A percentile compares a stretch with the other conserved stretches of the same genome.
phyloP scores from a whole-genome alignment of 2,888 invertebrate species.

The Venustoraphidia nigricollis region DNA sequence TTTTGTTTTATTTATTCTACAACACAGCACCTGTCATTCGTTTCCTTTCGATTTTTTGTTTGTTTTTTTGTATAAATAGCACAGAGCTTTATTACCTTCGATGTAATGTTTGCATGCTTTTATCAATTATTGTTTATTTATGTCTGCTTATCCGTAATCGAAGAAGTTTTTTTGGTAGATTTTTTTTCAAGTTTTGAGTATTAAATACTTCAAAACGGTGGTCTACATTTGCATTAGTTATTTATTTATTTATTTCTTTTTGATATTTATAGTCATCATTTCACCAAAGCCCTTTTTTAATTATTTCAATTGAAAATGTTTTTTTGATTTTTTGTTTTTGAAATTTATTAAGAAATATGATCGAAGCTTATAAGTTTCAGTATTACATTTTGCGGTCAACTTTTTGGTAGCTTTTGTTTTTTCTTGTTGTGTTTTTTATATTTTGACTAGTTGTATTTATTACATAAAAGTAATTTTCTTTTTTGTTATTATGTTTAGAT shows the following conservation, averaged over 20 bases:
- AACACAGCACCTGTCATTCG: background rate
- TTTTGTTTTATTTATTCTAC: slow-evolving; percentile 7
- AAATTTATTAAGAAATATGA: no score
- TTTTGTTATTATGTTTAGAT: slow-evolving; percentile 7
- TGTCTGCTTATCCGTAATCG: no score
- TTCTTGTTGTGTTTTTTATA: background rate
- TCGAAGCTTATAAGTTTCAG: no score
- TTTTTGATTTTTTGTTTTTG: background rate
- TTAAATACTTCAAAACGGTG: no score
- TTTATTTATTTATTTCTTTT: no score
- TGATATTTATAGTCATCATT: no score
- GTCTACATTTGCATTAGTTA: no score
- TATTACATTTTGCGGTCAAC: no score
- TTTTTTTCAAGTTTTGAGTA: no score
- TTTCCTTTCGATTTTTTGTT: slow-evolving; percentile 19
- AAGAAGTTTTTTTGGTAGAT: no score
- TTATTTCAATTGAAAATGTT: slow-evolving; percentile 15
- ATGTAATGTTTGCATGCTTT: slow-evolving; percentile 11
- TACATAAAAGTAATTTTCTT: slow-evolving; percentile 9
- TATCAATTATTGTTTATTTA: slow-evolving; percentile 1
- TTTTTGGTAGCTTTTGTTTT: no score
- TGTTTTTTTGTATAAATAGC: slow-evolving; percentile 1
- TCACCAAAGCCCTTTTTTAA: background rate
- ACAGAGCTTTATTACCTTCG: slow-evolving; percentile 11
- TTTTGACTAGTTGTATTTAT: slow-evolving; percentile 9